Evolutionary conservation across 2,888 invertebrate species (phyloP).

Genomic region (Conus canariensis): DNA sequence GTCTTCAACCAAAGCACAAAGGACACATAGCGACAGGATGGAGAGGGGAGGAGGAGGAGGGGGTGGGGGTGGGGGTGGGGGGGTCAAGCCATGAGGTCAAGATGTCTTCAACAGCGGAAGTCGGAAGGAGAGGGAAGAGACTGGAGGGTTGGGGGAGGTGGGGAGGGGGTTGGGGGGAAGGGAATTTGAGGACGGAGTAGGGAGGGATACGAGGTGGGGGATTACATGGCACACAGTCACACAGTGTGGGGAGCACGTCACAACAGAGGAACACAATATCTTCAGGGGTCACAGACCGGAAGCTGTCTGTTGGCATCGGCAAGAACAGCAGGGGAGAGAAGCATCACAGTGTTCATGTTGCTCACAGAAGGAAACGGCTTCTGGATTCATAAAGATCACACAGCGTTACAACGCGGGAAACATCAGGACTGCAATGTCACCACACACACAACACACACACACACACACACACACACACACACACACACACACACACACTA

Average conservation of each 20-base stretch:
- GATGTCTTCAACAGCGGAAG: no score
- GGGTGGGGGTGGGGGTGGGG: neutral
- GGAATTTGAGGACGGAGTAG: no score
- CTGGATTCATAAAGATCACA: neutral
- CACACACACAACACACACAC: neutral
- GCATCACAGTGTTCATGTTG: neutral
- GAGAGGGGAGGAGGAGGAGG: neutral
- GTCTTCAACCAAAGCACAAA: no score
- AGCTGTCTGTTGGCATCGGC: neutral
- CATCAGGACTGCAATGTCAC: neutral
- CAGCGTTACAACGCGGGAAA: neutral
- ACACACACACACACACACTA: no score
- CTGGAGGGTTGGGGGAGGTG: neutral
- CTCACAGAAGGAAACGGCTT: neutral
- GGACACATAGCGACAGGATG: neutral
- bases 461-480: no score
- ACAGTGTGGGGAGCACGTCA: neutral
- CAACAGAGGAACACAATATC: conserved; percentile 12
- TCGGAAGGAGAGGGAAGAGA: neutral
- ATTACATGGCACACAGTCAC: neutral
- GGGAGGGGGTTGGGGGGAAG: no score
- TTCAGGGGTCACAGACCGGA: neutral
- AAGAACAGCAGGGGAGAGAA: neutral
- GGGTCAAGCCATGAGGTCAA: neutral
- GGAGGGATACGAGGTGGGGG: neutral